Evolutionary conservation across 2,888 invertebrate genomes (phyloP), one percentile per base, ranked within the genome.

Genomic region (Euproctis similis): DNA sequence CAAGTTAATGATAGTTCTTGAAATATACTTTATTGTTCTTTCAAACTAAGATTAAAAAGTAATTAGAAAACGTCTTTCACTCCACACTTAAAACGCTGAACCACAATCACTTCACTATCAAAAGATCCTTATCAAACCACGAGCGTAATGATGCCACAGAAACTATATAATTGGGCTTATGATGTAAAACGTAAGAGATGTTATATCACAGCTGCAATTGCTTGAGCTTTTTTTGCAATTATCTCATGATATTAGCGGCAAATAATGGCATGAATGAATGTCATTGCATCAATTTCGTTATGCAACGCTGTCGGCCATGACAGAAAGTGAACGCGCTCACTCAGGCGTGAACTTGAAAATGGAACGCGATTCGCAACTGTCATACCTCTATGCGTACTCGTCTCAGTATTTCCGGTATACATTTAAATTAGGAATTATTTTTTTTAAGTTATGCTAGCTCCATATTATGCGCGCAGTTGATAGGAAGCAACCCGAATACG

Each of bases 261-360:
- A n/a, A n/a, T 67, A 28, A 24, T 30, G 60, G 21, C 21, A 21
- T 10, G 10, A 34, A 26, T 52, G 55, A 34, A 26, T 52, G 55
- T 46, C 53, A 51, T 48, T 62, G 64, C 57, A 62, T 53, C 56
- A 52, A 59, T 62, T 12, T 56, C 36, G 59, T 74, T 66, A 69
- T 49, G 46, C 69, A 68, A 78, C 48, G 53, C 49, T 59, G 66
- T 63, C 58, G 64, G 63, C 61, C 60, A 62, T 57, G 50, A 62
- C 49, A 30, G 70, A 76, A 78, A 78, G 80, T 78, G 76, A 77
- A 64, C 74, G 72, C 54, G 52, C 48, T 53, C 46, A 55, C 46
- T 63, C 53, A 54, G 68, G 57, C 75, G 72, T 67, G 53, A 39
- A 34, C 49, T 50, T 50, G 55, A 60, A 56, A 56, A 53, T 53